Evolutionary conservation across 2,113 vertebrate genomes (phyloP).

Genomic region (Chunga burmeisteri): DNA sequence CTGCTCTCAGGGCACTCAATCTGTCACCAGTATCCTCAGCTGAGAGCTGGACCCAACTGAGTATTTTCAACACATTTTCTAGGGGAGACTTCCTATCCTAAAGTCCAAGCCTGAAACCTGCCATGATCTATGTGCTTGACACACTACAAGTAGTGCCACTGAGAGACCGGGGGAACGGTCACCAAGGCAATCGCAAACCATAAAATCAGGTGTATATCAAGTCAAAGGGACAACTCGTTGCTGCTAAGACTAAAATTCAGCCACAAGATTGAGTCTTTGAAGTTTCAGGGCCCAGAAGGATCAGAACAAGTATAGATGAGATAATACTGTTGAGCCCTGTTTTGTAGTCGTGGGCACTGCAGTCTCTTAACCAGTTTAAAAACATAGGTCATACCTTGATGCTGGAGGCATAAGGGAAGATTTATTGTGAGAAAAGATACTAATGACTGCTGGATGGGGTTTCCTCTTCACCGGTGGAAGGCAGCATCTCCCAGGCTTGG

Average conservation of each 20-base stretch:
- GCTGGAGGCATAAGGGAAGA: not conserved
- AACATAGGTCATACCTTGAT: not conserved
- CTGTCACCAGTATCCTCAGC: not conserved
- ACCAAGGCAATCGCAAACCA: not conserved
- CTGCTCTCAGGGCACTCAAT: not conserved
- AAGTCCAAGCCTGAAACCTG: not conserved
- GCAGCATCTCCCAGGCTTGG: not conserved
- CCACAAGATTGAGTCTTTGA: not conserved
- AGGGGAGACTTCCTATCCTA: not conserved
- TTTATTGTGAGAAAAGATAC: not conserved
- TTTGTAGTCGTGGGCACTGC: not conserved
- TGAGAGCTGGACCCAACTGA: not conserved
- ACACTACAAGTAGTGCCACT: not conserved
- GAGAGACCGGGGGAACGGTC: not conserved
- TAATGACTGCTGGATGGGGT: not conserved
- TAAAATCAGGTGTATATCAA: not conserved
- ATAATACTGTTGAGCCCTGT: not conserved
- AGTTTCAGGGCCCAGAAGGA: not conserved
- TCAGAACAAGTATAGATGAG: not conserved
- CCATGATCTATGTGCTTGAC: not conserved
- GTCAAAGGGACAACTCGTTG: not conserved
- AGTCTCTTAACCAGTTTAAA: not conserved
- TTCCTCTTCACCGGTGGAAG: not conserved
- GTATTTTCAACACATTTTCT: not conserved
- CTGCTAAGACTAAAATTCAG: not conserved